These are phyloP conservation scores for Cerceris ruficornis DNA, from an alignment of 2,888 invertebrate genomes.

Conservation along the genomic window DNA sequence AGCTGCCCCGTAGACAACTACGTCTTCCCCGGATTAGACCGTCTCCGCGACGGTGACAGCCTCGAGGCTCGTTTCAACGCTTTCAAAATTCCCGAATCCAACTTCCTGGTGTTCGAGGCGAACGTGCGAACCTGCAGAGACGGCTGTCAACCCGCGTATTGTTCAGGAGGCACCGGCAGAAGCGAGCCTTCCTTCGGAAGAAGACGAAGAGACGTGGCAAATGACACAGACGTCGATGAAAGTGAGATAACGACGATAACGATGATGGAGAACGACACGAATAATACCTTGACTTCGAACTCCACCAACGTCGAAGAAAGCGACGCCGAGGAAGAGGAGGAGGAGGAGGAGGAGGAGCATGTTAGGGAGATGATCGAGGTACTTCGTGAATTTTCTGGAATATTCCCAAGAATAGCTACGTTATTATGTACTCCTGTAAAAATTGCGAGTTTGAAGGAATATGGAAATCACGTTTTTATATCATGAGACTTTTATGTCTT, in stretches of 20 bases:
- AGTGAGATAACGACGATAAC: constrained; percentile 75
- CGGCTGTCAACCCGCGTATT: constrained; percentile 95
- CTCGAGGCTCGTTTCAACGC: constrained; percentile 96
- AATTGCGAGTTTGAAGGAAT: not conserved
- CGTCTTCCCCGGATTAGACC: constrained; percentile 95
- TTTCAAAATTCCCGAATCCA: constrained; percentile 96
- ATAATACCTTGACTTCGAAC: constrained; percentile 46
- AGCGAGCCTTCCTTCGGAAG: constrained; percentile 92
- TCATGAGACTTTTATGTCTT: too few relatives aligned
- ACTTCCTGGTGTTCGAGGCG: constrained; percentile 96
- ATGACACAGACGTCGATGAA: constrained; percentile 58
- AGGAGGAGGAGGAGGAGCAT: constrained; percentile 86
- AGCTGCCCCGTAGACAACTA: constrained; percentile 96
- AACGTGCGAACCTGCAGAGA: constrained; percentile 94
- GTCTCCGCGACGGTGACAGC: constrained; percentile 92
- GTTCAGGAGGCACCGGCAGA: constrained; percentile 89
- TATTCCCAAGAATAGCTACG: too few relatives aligned
- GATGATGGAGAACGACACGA: constrained; percentile 66
- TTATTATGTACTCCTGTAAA: not conserved
- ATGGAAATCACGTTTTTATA: too few relatives aligned
- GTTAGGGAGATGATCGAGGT: constrained; percentile 96
- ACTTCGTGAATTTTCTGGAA: constrained; percentile 28
- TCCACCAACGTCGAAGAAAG: constrained; percentile 78
- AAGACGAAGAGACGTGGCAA: constrained; percentile 84
- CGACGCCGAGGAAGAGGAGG: constrained; percentile 81